phyloP scores from a whole-genome alignment of 2,113 vertebrate genomes.

The Hucho hucho region DNA sequence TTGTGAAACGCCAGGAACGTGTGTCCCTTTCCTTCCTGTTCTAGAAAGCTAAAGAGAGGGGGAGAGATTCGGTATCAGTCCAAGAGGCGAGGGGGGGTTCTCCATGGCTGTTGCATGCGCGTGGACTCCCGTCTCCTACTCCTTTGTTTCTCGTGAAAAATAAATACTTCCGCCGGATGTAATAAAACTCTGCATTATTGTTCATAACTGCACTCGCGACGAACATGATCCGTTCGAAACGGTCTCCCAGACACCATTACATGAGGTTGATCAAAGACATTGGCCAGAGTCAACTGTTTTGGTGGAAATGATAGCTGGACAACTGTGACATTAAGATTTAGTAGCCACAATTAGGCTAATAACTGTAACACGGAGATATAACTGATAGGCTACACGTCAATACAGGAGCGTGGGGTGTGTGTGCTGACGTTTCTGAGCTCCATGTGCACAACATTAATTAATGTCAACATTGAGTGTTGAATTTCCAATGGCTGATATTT shows the following conservation, averaged over 20 bases:
- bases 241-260: constrained; percentile 64
- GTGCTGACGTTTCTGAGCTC: constrained; percentile 41
- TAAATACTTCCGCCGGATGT: constrained; percentile 74
- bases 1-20: constrained; percentile 43
- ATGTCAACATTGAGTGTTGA: constrained; percentile 20
- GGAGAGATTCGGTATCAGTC: constrained; percentile 49
- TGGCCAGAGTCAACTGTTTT: constrained; percentile 62
- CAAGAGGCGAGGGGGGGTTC: constrained; percentile 28
- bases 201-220: constrained; percentile 70
- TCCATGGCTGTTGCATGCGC: constrained; percentile 34
- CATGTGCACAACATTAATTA: constrained; percentile 61
- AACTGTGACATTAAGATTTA: constrained; percentile 75
- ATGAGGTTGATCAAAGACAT: constrained; percentile 69
- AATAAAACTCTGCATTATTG: constrained; percentile 75
- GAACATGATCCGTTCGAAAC: constrained; percentile 69
- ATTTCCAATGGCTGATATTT: neutral
- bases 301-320: constrained; percentile 55
- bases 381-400: constrained; percentile 55
- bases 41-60: constrained; percentile 4
- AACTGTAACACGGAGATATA: constrained; percentile 66
- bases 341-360: constrained; percentile 67
- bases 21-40: constrained; percentile 55
- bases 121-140: constrained; percentile 35
- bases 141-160: constrained; percentile 75
- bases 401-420: constrained; percentile 14